phyloP scores from a whole-genome alignment of 2,888 invertebrate genomes.

The Drosophila limbata region DNA sequence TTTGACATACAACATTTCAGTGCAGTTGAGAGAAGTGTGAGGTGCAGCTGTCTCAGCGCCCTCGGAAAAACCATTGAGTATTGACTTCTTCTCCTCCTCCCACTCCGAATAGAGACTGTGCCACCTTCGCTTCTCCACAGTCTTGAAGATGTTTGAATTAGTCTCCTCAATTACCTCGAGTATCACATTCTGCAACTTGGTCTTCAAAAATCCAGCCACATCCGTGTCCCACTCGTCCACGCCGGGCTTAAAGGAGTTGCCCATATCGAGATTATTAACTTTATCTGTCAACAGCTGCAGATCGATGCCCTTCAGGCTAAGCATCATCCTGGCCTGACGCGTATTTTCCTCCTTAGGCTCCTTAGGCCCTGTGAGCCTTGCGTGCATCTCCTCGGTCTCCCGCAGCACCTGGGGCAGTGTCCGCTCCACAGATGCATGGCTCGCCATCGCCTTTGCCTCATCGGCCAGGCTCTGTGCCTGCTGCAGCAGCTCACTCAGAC shows the following conservation, averaged over 20 bases:
- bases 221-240: background rate
- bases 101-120: background rate
- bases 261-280: background rate
- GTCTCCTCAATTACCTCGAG: background rate
- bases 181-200: background rate
- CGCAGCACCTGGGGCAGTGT: slow-evolving; percentile 7
- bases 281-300: background rate
- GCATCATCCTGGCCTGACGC: background rate
- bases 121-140: background rate
- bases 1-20: slow-evolving; percentile 93
- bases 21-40: slow-evolving; percentile 86
- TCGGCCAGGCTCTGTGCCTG: slow-evolving; percentile 1
- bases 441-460: background rate
- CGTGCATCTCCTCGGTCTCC: background rate
- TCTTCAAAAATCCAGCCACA: background rate
- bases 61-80: background rate
- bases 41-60: background rate
- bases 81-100: background rate
- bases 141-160: background rate
- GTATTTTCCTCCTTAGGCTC: background rate
- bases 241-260: background rate
- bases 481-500: slow-evolving; percentile 8
- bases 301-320: background rate
- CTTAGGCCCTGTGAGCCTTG: background rate
- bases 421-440: background rate